Conservation (phyloP, 2,797 vertebrate species). For the Trachops cirrhosus region DNA sequence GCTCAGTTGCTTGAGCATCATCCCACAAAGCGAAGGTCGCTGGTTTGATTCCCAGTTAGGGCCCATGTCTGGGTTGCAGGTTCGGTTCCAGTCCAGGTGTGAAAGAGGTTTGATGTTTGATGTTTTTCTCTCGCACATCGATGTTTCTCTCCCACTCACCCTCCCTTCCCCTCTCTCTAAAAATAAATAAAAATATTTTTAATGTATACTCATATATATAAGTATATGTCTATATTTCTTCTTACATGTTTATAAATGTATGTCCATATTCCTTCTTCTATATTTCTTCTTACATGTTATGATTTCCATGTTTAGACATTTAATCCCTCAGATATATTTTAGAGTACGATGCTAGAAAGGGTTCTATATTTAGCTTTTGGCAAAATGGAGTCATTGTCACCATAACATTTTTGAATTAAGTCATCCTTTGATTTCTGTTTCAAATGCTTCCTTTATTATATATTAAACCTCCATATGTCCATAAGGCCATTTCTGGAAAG, state of each 20-base stretch:
- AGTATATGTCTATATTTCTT: neutral
- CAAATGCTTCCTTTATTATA: neutral
- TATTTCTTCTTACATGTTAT: neutral
- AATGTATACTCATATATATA: neutral
- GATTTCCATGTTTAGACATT: neutral
- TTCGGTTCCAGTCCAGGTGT: too few species aligned
- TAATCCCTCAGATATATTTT: neutral
- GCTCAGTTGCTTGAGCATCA: too few species aligned
- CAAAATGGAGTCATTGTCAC: neutral
- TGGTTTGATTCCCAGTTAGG: too few species aligned
- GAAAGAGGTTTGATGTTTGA: too few species aligned
- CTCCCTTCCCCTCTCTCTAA: too few species aligned
- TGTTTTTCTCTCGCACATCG: too few species aligned
- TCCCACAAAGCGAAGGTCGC: too few species aligned
- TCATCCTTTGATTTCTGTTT: neutral
- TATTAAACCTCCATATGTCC: neutral
- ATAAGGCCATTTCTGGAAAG: neutral
- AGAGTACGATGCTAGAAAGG: neutral
- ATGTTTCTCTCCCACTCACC: too few species aligned
- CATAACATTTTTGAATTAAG: neutral
- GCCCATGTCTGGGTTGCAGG: too few species aligned
- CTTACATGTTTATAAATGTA: neutral
- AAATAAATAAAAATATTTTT: neutral
- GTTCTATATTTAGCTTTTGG: neutral
- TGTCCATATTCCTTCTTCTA: neutral